These are phyloP conservation scores for Oncorhynchus masou DNA, from an alignment of 2,113 vertebrate species.

Conservation along the genomic window DNA sequence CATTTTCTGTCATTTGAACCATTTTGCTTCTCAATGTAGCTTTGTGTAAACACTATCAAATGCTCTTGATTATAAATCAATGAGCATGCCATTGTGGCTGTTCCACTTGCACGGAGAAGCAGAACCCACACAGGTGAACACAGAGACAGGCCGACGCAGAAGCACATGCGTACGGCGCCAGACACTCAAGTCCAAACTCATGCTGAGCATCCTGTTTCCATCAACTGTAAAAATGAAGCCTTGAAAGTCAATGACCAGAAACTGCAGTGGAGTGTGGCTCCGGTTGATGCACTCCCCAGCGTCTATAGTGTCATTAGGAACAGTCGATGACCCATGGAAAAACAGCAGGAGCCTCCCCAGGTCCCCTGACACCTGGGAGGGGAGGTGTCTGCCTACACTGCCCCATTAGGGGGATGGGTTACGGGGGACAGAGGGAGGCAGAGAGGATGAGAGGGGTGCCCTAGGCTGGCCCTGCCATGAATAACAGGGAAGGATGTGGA, in stretches of 20 bases:
- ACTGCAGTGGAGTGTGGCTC: slow-evolving; percentile 63
- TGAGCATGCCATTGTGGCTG: neutral
- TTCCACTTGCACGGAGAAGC: slow-evolving; percentile 6
- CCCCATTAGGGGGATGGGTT: slow-evolving; percentile 37
- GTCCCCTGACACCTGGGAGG: slow-evolving; percentile 58
- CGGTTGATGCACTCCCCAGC: slow-evolving; percentile 57
- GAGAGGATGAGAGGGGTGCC: neutral
- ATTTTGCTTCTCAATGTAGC: neutral
- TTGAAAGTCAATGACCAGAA: slow-evolving; percentile 70
- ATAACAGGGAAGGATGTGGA: neutral
- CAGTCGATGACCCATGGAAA: slow-evolving; percentile 66
- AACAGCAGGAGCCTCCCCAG: slow-evolving; percentile 61
- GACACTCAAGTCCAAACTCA: slow-evolving; percentile 19
- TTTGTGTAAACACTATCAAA: slow-evolving; percentile 3
- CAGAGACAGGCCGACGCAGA: slow-evolving; percentile 21
- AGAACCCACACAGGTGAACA: slow-evolving; percentile 14
- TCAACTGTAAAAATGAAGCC: slow-evolving; percentile 64
- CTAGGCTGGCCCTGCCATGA: neutral
- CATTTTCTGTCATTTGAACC: neutral
- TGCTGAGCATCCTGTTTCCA: slow-evolving; percentile 59
- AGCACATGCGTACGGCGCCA: slow-evolving; percentile 13
- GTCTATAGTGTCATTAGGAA: slow-evolving; percentile 64
- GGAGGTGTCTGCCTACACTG: slow-evolving; percentile 34
- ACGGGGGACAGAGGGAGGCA: slow-evolving; percentile 4
- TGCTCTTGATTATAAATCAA: slow-evolving; percentile 10